Evolutionary conservation across 2,888 invertebrate species (phyloP).

Genomic region (Drosophila cognata): DNA sequence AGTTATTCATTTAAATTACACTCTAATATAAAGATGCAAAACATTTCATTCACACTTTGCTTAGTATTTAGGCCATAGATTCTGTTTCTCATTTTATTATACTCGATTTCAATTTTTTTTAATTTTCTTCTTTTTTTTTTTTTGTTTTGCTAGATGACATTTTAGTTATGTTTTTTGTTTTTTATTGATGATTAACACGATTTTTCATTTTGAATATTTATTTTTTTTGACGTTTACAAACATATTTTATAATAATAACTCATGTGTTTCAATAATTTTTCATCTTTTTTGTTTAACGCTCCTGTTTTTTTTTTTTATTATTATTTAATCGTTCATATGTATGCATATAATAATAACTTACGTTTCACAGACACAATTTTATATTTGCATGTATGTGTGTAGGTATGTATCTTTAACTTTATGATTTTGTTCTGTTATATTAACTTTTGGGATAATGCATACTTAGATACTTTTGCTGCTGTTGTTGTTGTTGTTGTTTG

Average conservation of each 20-base stretch:
- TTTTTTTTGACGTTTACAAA: constrained; percentile 58
- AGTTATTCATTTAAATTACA: constrained; percentile 57
- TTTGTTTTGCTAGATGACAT: constrained; percentile 35
- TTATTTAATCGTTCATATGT: constrained; percentile 36
- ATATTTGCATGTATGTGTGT: constrained; percentile 43
- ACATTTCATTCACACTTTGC: constrained; percentile 71
- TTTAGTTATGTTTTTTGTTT: constrained; percentile 28
- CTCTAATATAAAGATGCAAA: constrained; percentile 80
- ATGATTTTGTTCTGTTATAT: constrained; percentile 48
- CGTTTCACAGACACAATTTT: constrained; percentile 76
- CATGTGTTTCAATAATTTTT: constrained; percentile 23
- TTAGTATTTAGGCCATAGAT: constrained; percentile 69
- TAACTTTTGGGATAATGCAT: constrained; percentile 56
- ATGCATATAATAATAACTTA: constrained; percentile 65
- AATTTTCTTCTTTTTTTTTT: constrained; percentile 17
- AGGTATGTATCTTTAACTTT: constrained; percentile 48
- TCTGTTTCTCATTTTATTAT: constrained; percentile 37
- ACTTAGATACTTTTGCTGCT: constrained; percentile 41
- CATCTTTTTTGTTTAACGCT: constrained; percentile 18
- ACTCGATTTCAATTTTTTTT: constrained; percentile 24
- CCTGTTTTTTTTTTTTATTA: constrained; percentile 1
- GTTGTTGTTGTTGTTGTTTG: constrained; percentile 27
- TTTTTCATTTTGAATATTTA: constrained; percentile 11
- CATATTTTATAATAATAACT: constrained; percentile 70
- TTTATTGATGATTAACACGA: constrained; percentile 36